Conservation (phyloP, 2,113 vertebrate genomes). For the Eidolon helvum region DNA sequence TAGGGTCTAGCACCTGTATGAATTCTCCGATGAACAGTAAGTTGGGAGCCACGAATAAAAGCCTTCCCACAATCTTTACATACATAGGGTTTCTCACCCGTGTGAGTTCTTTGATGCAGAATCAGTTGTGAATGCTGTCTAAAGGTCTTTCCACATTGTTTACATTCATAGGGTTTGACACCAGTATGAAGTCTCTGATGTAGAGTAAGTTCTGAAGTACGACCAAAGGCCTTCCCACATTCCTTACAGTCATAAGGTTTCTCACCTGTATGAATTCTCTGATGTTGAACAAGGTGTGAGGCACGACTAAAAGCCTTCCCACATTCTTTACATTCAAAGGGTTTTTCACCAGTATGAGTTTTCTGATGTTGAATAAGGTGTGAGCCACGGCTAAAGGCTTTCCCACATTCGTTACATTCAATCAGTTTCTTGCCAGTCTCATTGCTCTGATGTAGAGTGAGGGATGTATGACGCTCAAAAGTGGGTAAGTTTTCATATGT, state of each 20-base stretch:
- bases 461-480: background rate
- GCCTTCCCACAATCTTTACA: slow-evolving; percentile 87
- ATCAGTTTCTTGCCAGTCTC: background rate
- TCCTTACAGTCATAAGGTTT: slow-evolving; percentile 69
- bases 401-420: slow-evolving; percentile 46
- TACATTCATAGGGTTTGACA: slow-evolving; percentile 73
- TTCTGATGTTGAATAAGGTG: slow-evolving; percentile 63
- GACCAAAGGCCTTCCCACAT: slow-evolving; percentile 75
- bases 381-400: slow-evolving; percentile 25
- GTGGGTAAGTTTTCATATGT: background rate
- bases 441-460: background rate
- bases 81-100: slow-evolving; percentile 79
- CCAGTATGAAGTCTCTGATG: slow-evolving; percentile 72
- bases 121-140: slow-evolving; percentile 81
- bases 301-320: slow-evolving; percentile 63
- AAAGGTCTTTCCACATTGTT: slow-evolving; percentile 72
- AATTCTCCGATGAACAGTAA: slow-evolving; percentile 76
- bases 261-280: slow-evolving; percentile 71
- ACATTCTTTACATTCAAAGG: slow-evolving; percentile 61
- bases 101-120: slow-evolving; percentile 76
- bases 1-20: slow-evolving; percentile 79
- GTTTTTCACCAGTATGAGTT: slow-evolving; percentile 56
- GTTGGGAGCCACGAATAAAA: slow-evolving; percentile 83
- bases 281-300: slow-evolving; percentile 68
- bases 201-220: slow-evolving; percentile 63